Evolutionary conservation across 2,797 vertebrate genomes (phyloP).

Genomic region (Chaenodraco wilsoni): DNA sequence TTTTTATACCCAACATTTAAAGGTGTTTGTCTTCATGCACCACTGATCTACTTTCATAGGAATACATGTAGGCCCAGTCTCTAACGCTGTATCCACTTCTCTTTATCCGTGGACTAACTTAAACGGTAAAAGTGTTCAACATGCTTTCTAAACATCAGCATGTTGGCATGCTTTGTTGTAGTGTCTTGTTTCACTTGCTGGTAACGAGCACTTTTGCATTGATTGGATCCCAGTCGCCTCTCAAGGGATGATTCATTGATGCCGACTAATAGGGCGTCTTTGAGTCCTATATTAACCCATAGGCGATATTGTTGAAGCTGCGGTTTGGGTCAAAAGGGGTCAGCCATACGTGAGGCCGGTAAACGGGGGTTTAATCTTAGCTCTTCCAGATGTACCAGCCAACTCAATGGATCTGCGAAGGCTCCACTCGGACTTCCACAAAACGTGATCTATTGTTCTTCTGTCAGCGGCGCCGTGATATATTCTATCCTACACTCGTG

Average conservation of each 20-base stretch:
- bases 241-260: conserved; percentile 38
- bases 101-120: neutral
- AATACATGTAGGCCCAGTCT: no score
- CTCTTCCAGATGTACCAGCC: conserved; percentile 73
- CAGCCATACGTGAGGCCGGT: conserved; percentile 49
- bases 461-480: conserved; percentile 81
- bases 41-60: no score
- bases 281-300: conserved; percentile 56
- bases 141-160: neutral
- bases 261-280: conserved; percentile 33
- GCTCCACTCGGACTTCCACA: conserved; percentile 74
- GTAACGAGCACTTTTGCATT: conserved; percentile 25
- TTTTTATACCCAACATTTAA: no score
- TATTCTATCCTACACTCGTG: conserved; percentile 79
- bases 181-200: conserved; percentile 4
- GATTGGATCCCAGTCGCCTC: conserved; percentile 32
- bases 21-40: no score
- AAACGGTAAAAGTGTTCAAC: neutral
- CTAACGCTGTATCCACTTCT: no score
- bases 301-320: conserved; percentile 55
- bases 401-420: conserved; percentile 62
- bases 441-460: conserved; percentile 82
- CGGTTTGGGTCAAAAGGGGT: conserved; percentile 62
- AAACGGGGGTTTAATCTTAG: conserved; percentile 74
- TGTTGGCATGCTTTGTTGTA: neutral